phyloP scores from a whole-genome alignment of 2,797 vertebrate genomes.

The Prunella strophiata region DNA sequence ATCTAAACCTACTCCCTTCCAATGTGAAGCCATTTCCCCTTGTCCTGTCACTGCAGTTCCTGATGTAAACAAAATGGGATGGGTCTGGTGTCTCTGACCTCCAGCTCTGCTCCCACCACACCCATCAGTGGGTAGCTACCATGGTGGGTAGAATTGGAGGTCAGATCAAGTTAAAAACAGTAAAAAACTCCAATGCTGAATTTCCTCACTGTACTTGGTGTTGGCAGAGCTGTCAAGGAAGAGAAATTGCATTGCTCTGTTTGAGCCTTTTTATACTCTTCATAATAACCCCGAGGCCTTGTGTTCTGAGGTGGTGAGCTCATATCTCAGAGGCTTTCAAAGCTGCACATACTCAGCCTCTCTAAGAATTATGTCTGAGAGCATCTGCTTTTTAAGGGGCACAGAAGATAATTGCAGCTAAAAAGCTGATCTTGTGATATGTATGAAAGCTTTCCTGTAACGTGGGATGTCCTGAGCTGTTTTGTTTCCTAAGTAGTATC shows the following conservation, averaged over 20 bases:
- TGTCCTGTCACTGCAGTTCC: not conserved
- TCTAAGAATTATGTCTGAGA: constrained; percentile 18
- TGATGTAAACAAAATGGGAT: not conserved
- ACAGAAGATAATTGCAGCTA: not conserved
- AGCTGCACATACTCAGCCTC: not conserved
- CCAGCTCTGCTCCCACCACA: not conserved
- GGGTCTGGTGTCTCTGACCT: not conserved
- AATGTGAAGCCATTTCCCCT: not conserved
- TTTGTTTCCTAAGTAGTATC: not conserved
- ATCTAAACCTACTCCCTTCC: not conserved
- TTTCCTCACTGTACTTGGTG: not conserved
- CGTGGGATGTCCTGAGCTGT: not conserved
- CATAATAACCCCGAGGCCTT: not conserved
- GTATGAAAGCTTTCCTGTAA: not conserved
- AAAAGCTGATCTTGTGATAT: not conserved
- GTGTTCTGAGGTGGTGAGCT: not conserved
- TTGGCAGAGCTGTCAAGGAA: not conserved
- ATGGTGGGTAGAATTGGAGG: not conserved
- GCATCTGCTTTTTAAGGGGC: not conserved
- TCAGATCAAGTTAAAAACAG: not conserved
- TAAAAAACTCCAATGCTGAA: accelerated
- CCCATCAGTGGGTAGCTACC: not conserved
- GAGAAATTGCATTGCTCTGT: not conserved
- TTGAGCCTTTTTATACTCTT: not conserved
- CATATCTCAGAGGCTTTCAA: not conserved